Percentiles rank a stretch among this genome's conserved stretches.
Conservation (phyloP, 30 jellyfish, hydroid and myxozoan genomes). For the Hydractinia echinata region DNA sequence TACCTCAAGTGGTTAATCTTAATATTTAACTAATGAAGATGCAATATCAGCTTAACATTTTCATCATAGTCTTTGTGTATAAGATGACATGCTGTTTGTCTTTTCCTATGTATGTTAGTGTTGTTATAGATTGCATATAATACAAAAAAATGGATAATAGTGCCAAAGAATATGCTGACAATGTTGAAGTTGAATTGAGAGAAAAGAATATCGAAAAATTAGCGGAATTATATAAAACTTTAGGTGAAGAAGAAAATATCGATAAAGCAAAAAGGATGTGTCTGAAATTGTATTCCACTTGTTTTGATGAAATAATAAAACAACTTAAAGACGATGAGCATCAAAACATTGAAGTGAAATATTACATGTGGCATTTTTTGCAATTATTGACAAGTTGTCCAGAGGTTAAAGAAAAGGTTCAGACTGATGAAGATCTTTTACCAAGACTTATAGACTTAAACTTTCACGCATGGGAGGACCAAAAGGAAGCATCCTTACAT, state of each 20-base stretch:
- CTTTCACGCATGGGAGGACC: not conserved
- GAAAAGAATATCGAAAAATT: not conserved
- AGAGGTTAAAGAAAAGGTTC: not conserved
- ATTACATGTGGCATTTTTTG: constrained; percentile 23
- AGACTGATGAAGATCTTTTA: not conserved
- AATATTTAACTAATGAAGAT: too few relatives aligned
- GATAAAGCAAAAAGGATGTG: constrained; percentile 3
- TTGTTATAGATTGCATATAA: too few relatives aligned
- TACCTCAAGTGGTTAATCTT: too few relatives aligned
- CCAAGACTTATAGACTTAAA: constrained; percentile 6
- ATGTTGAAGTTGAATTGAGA: not conserved
- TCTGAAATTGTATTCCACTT: not conserved
- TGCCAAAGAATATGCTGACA: constrained; percentile 5
- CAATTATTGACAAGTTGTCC: constrained; percentile 20
- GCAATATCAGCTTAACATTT: too few relatives aligned
- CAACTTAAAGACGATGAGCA: not conserved
- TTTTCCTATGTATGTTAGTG: too few relatives aligned
- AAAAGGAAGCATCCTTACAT: not conserved
- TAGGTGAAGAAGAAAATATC: constrained; percentile 2
- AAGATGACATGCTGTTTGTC: too few relatives aligned
- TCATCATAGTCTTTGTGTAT: too few relatives aligned
- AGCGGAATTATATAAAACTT: not conserved
- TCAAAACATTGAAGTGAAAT: not conserved
- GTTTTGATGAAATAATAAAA: not conserved
- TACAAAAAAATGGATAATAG: too few relatives aligned